Conservation (phyloP, 1,140 invertebrate species). For the Dinoponera quadriceps region DNA sequence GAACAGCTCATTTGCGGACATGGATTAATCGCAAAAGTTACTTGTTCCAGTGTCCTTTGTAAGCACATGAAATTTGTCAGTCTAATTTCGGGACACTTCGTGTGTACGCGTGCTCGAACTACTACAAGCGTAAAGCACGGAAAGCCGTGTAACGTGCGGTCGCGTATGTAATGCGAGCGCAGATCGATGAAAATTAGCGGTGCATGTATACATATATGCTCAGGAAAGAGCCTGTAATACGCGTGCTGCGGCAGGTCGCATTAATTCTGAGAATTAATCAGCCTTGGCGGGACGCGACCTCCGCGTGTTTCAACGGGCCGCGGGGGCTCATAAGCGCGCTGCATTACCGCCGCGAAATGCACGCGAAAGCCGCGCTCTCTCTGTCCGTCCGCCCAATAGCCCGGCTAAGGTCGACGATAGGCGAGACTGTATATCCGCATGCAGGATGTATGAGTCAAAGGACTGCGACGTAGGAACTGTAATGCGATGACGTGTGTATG, state of each 20-base stretch:
- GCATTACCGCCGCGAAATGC: slow-evolving; percentile 32
- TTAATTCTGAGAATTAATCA: slow-evolving; percentile 54
- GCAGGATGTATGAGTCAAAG: background rate
- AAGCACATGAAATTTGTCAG: no score
- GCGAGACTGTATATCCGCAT: background rate
- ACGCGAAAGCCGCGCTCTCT: slow-evolving; percentile 38
- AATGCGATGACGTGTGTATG: no score
- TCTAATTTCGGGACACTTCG: no score
- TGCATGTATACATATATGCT: background rate
- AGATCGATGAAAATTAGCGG: slow-evolving; percentile 47
- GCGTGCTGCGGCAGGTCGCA: slow-evolving; percentile 28
- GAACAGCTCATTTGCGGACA: no score
- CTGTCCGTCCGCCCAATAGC: no score
- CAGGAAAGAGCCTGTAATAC: slow-evolving; percentile 20
- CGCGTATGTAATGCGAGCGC: background rate
- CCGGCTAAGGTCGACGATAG: slow-evolving; percentile 28
- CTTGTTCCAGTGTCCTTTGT: no score
- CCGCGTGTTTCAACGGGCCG: slow-evolving; percentile 36
- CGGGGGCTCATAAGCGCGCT: slow-evolving; percentile 22
- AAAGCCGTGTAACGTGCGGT: background rate
- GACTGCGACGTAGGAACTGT: background rate
- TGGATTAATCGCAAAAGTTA: no score
- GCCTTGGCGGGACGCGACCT: slow-evolving; percentile 40
- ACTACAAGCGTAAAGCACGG: no score
- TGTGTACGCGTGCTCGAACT: no score